Percentiles rank a stretch among this genome's conserved stretches.
These are phyloP conservation scores for Elysia chlorotica DNA, from an alignment of 1,140 invertebrate genomes.

Conservation along the genomic window DNA sequence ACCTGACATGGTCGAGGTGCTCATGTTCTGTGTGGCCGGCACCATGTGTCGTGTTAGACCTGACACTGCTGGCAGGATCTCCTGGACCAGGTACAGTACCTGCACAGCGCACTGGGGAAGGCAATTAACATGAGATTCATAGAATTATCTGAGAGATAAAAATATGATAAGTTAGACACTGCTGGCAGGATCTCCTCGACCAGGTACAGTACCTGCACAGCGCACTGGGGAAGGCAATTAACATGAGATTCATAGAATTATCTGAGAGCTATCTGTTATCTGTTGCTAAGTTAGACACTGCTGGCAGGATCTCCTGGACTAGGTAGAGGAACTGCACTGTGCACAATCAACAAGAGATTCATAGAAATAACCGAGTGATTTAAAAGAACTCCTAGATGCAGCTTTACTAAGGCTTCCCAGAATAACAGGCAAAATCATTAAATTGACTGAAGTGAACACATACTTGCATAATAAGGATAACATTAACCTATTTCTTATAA, in stretches of 20 bases:
- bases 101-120: constrained; percentile 82
- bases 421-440: too few relatives aligned
- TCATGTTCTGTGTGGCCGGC: constrained; percentile 29
- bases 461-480: too few relatives aligned
- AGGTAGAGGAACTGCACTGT: constrained; percentile 86
- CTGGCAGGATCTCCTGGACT: constrained; percentile 88
- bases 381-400: too few relatives aligned
- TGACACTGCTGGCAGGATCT: constrained; percentile 87
- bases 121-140: too few relatives aligned
- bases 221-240: constrained; percentile 75
- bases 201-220: constrained; percentile 86
- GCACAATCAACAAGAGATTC: too few relatives aligned
- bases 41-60: constrained; percentile 73
- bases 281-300: constrained; percentile 86
- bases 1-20: constrained; percentile 10
- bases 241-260: too few relatives aligned
- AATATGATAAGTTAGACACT: constrained; percentile 84
- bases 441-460: too few relatives aligned
- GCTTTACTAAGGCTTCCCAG: too few relatives aligned
- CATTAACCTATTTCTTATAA: too few relatives aligned
- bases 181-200: constrained; percentile 91
- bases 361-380: too few relatives aligned
- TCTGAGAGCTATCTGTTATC: too few relatives aligned
- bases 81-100: constrained; percentile 86
- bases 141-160: too few relatives aligned